phyloP scores from a whole-genome alignment of 2,797 vertebrate genomes.

The Onychomys leucogaster region DNA sequence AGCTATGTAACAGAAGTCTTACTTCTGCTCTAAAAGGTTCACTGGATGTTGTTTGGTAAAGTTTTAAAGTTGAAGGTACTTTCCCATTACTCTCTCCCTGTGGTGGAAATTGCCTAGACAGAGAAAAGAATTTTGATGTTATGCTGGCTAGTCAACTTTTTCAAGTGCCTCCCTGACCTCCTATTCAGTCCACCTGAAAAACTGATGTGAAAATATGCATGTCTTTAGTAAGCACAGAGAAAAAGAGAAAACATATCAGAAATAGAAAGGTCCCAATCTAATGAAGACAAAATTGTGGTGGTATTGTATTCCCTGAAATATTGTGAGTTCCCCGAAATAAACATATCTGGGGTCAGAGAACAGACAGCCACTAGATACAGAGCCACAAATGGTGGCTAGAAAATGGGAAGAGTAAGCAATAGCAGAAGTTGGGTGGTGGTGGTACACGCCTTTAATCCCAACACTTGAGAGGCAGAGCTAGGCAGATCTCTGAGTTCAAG shows the following conservation, averaged over 20 bases:
- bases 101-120: not conserved
- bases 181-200: not conserved
- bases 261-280: not conserved
- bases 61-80: constrained; percentile 11
- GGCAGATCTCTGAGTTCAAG: no score
- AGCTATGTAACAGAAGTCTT: not conserved
- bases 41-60: not conserved
- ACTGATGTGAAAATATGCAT: not conserved
- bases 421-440: no score
- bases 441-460: no score
- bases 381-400: no score
- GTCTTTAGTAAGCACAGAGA: not conserved
- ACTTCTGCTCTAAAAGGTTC: constrained; percentile 12
- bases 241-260: not conserved
- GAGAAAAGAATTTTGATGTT: constrained; percentile 35
- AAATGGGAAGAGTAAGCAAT: no score
- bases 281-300: not conserved
- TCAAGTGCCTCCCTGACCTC: not conserved
- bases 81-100: not conserved
- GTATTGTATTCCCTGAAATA: no score
- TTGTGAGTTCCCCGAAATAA: no score
- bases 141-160: not conserved
- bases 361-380: no score
- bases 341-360: no score
- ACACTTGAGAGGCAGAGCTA: no score